Conservation (phyloP, 2,113 vertebrate species). For the Rousettus leschenaultii region DNA sequence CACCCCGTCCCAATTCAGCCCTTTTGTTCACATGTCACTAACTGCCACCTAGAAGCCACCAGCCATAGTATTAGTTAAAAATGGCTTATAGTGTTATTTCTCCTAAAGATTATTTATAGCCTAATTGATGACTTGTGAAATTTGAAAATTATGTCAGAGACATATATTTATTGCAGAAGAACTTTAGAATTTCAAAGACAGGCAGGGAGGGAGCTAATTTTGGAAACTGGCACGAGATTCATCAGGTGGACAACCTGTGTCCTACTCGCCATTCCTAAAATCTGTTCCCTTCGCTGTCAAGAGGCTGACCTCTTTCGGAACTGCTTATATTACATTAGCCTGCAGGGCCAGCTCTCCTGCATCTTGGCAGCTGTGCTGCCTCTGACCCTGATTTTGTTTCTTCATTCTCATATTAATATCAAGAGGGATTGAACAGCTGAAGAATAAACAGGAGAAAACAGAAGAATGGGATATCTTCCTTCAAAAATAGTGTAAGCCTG, state of each 20-base stretch:
- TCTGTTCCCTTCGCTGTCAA: neutral
- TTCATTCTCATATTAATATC: neutral
- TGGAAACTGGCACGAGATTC: slow-evolving; percentile 25
- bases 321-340: neutral
- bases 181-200: neutral
- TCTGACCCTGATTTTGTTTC: neutral
- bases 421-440: slow-evolving; percentile 22
- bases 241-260: slow-evolving; percentile 34
- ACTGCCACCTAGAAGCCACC: neutral
- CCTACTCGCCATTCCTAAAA: neutral
- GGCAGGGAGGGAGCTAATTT: slow-evolving; percentile 18
- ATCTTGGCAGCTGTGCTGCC: slow-evolving; percentile 20
- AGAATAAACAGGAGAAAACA: slow-evolving; percentile 54
- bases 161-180: neutral
- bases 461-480: slow-evolving; percentile 30
- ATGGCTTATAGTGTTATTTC: neutral
- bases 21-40: neutral
- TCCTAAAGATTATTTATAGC: neutral
- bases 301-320: neutral
- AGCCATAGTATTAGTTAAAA: neutral
- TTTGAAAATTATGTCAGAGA: neutral
- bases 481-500: slow-evolving; percentile 44
- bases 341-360: neutral
- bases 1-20: neutral
- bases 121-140: neutral